These are phyloP conservation scores for Catostylus mosaicus DNA, from an alignment of 30 jellyfish, hydroid and myxozoan species.

Conservation along the genomic window DNA sequence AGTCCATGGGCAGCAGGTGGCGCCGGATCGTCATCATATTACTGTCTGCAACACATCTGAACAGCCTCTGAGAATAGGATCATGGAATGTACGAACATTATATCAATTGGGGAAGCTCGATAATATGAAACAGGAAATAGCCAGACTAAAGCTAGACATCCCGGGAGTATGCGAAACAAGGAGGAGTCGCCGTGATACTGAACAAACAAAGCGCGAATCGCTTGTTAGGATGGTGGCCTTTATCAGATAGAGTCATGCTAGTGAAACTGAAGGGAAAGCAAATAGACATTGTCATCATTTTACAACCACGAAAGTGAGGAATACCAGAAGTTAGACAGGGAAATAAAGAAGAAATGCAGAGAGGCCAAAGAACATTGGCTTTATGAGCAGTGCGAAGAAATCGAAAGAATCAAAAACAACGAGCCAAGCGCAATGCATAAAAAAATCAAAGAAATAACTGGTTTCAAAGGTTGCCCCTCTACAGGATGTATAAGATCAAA, in stretches of 20 bases:
- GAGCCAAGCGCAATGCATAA: constrained; percentile 19
- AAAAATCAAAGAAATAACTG: constrained; percentile 50
- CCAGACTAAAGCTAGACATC: too few relatives aligned
- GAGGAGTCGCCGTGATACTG: constrained; percentile 39
- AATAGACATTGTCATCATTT: constrained; percentile 8
- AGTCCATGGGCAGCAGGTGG: neutral
- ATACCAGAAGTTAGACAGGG: constrained; percentile 7
- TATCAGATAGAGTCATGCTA: constrained; percentile 42
- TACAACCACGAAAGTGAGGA: neutral
- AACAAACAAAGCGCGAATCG: constrained; percentile 25
- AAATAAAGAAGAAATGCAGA: constrained; percentile 18
- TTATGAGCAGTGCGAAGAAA: constrained; percentile 39
- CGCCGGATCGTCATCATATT: neutral
- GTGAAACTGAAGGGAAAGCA: constrained; percentile 46
- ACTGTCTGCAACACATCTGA: too few relatives aligned
- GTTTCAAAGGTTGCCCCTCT: constrained; percentile 2
- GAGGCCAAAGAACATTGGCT: constrained; percentile 48
- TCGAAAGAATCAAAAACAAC: constrained; percentile 11
- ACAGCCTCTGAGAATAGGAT: too few relatives aligned
- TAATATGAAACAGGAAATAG: too few relatives aligned
- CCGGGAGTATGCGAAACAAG: too few relatives aligned
- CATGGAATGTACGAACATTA: too few relatives aligned
- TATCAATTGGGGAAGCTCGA: too few relatives aligned
- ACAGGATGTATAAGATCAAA: constrained; percentile 52
- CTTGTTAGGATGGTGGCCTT: constrained; percentile 48